phyloP scores from a whole-genome alignment of 2,113 vertebrate species.

The Gracilinanus agilis region DNA sequence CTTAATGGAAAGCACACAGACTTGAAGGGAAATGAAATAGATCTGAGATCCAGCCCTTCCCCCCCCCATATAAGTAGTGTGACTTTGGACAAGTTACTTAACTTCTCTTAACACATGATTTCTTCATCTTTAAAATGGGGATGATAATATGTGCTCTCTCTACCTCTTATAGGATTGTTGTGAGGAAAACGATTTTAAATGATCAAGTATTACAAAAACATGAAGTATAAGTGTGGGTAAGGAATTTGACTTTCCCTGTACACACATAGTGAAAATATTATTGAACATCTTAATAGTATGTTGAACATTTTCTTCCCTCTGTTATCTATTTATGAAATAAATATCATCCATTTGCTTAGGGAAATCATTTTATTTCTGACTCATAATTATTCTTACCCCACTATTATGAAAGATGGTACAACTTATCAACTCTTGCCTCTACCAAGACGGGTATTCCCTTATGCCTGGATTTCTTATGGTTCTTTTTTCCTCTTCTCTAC shows the following conservation, averaged over 20 bases:
- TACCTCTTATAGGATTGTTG: background rate
- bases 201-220: background rate
- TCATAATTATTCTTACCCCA: background rate
- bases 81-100: background rate
- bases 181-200: background rate
- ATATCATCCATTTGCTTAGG: background rate
- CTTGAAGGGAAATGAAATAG: background rate
- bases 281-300: background rate
- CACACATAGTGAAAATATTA: background rate
- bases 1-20: background rate
- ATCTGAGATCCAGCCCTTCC: background rate
- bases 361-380: background rate
- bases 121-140: background rate
- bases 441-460: background rate
- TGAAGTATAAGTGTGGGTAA: background rate
- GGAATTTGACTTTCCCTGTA: background rate
- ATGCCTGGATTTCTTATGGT: too few relatives aligned
- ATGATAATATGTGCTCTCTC: background rate
- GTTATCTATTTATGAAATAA: background rate
- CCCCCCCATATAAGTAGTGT: background rate
- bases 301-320: background rate
- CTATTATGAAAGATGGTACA: background rate
- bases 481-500: background rate
- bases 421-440: background rate
- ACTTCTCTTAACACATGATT: background rate